Base-by-base conservation (phyloP, 2,797 vertebrate species). In the Hippocampus kuda region DNA sequence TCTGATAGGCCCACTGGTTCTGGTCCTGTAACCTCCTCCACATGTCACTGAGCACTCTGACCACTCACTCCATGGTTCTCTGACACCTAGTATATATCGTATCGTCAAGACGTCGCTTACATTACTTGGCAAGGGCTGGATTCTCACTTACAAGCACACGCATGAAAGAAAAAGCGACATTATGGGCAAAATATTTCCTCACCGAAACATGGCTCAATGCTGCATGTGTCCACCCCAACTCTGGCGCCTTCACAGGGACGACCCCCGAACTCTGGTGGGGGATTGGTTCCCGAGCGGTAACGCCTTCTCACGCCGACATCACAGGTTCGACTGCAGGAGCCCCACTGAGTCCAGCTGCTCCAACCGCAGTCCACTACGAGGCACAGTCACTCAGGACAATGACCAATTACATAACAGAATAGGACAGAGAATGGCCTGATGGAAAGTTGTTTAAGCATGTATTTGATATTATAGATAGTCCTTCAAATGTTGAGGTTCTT, bases 301-400 rank as follows among this genome's bases (percentile, higher is more conserved):
- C 92, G 83, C 51, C 91, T 83, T 26, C 92, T 86, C 11, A 93
- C 85, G 0, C 94, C 94, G 30, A 96, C 92, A 0, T 95, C 88
- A 68, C 95, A 96, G 0, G 91, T 93, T 13, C 87, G 88, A 78
- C 93, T 96, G 78, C 94, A 96, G 4, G 76, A 15, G 22, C 92
- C 93, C 94, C 94, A 96, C 0, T 78, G 72, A 0, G 92, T 93
- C 95, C 95, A 95, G 60, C 81, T 84, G 75, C 92, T 95, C 95
- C 94, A 97, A 68, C 91, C 89, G 68, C 94, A 97, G 87, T 93
- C 87, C 83, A 92, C 94, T 97, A 85, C 41, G 26, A 63, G 8
- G 64, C 27, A 72, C 38, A 74, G 0, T 56, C n/a, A 42, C 4
- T n/a, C 42, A 65, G 13, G 26, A 59, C 13, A 27, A 59, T 16